phyloP scores from a whole-genome alignment of 2,113 vertebrate species.

The Phrynocephalus versicolor region DNA sequence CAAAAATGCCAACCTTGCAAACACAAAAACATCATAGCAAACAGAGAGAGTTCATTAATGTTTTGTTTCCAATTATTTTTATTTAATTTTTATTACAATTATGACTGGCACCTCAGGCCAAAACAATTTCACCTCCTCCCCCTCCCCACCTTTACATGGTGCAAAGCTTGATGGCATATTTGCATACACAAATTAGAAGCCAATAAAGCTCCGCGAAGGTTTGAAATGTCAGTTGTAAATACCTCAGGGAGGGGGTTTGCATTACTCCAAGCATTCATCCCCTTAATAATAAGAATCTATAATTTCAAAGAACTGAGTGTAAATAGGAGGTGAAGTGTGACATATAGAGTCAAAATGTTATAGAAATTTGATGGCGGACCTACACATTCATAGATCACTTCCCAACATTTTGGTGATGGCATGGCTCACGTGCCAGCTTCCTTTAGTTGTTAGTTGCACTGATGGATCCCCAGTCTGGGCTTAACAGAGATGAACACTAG shows the following conservation, averaged over 20 bases:
- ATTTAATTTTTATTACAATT: constrained; percentile 16
- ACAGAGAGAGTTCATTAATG: background rate
- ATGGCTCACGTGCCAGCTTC: no score
- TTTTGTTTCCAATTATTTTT: constrained; percentile 30
- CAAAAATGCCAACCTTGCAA: background rate
- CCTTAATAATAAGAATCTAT: background rate
- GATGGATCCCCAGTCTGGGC: no score
- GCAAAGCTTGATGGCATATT: background rate
- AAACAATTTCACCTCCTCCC: background rate
- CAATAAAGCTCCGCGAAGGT: background rate
- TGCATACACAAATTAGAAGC: constrained; percentile 14
- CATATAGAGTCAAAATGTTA: background rate
- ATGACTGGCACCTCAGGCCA: background rate
- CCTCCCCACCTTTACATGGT: background rate
- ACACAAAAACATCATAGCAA: background rate
- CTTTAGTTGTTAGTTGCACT: no score
- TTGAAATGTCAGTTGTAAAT: background rate
- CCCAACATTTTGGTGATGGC: background rate
- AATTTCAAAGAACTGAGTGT: background rate
- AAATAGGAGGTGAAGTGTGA: background rate
- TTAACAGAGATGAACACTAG: background rate
- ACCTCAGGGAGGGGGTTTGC: constrained; percentile 8
- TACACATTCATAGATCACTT: background rate
- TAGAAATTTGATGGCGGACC: background rate
- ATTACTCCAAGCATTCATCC: background rate